phyloP scores from a whole-genome alignment of 2,888 invertebrate species.

The Deroplatys truncata region DNA sequence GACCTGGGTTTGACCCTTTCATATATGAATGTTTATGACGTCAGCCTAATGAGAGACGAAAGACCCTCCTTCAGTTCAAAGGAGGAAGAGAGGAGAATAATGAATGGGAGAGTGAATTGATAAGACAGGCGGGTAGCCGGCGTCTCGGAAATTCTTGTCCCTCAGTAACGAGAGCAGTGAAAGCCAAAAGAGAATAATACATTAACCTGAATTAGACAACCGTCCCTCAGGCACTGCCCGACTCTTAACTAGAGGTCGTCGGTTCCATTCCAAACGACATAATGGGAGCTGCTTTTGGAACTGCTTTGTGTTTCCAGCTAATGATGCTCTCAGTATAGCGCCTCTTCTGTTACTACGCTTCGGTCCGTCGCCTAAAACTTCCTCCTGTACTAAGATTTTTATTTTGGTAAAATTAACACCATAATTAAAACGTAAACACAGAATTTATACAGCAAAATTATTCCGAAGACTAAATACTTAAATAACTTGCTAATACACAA shows the following conservation, averaged over 20 bases:
- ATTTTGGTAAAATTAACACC: no score
- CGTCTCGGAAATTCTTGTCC: neutral
- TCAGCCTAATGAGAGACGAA: neutral
- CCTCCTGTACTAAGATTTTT: no score
- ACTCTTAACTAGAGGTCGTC: neutral
- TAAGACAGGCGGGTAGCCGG: neutral
- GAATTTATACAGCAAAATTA: no score
- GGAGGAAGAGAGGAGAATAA: neutral
- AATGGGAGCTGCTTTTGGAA: no score
- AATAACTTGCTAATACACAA: no score
- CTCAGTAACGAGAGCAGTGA: neutral
- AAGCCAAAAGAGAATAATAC: neutral
- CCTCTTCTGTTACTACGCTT: no score
- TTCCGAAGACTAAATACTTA: no score
- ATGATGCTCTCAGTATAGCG: no score
- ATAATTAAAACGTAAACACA: no score
- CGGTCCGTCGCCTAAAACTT: no score
- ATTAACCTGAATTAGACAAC: neutral
- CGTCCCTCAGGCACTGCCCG: neutral
- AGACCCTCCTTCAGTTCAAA: neutral
- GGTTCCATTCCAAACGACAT: neutral
- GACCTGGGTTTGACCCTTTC: neutral
- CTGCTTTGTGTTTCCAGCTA: no score
- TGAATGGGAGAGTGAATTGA: neutral
- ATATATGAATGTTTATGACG: neutral